Base-by-base conservation (phyloP, 2,797 vertebrate genomes). In the Rhinatrema bivittatum region DNA sequence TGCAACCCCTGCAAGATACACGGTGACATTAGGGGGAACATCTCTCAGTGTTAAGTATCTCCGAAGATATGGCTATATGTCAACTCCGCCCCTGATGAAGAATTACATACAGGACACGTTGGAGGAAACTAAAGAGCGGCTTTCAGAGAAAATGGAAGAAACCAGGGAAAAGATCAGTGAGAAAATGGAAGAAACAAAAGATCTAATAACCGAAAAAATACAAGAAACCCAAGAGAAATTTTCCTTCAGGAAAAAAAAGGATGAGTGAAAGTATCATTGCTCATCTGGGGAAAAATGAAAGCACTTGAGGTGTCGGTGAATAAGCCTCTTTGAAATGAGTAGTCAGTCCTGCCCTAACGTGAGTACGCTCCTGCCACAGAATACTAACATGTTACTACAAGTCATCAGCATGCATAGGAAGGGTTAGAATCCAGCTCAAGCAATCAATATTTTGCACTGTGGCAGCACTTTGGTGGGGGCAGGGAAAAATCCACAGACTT, bases 161-260 rank as follows among this genome's bases (percentile, higher is more conserved):
- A 91, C 74, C 4, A 78, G 63, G 31, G 77, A 74, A 29, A 43
- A 48, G 13, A 35, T 78, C 7, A 39, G 34, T 3, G 75, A 30
- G 16, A 71, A 60, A 16, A 69, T 78, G 57, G 68, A 66, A 42
- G 85, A 81, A 56, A 88, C 93, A 3, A 95, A 93, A 32, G 93
- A 70, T 28, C 87, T 76, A 26, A 60, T 86, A 15, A 76, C 78
- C 0, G 85, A 70, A 62, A 94, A 87, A 59, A 62, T 96, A 28
- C 89, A 91, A 41, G 92, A 94, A 85, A 97, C 93, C 74, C 95
- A 94, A 89, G 91, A 85, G 42, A 87, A 88, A 72, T 88, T 94
- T 50, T 86, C 91, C 5, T 86, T 91, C 44, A 84, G 84, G 54
- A 91, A 89, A 68, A 88, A 87, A 60, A 68, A 81, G 18, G 83